phyloP scores from a whole-genome alignment of 2,113 vertebrate genomes.

The Thalassoma bifasciatum region DNA sequence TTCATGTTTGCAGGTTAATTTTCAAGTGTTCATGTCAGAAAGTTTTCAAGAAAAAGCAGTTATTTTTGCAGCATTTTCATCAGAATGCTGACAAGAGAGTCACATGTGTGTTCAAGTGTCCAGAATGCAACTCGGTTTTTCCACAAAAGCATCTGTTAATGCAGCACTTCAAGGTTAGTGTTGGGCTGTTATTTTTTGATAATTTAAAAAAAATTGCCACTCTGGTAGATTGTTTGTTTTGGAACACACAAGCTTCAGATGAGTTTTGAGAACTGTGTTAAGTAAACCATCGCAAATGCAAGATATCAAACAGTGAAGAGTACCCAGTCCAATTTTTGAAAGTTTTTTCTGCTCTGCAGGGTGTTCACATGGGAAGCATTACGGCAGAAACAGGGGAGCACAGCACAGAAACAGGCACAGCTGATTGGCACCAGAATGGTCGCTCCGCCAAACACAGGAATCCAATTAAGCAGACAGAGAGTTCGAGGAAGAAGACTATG shows the following conservation, averaged over 20 bases:
- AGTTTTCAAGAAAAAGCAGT: conserved; percentile 93
- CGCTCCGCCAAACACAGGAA: conserved; percentile 51
- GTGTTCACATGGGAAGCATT: conserved; percentile 85
- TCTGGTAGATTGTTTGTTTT: no score
- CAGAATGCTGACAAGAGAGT: conserved; percentile 88
- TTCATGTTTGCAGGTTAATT: conserved; percentile 86
- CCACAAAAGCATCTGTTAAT: conserved; percentile 92
- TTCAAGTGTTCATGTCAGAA: conserved; percentile 96
- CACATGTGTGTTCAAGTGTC: conserved; percentile 94
- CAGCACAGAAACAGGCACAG: conserved; percentile 73
- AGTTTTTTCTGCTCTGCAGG: conserved; percentile 72
- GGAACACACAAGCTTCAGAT: no score
- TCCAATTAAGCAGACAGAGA: conserved; percentile 52
- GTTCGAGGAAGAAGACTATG: conserved; percentile 67
- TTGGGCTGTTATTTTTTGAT: background rate
- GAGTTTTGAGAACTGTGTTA: no score
- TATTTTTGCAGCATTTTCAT: conserved; percentile 93
- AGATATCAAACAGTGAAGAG: background rate
- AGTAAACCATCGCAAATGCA: background rate
- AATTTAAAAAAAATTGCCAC: background rate
- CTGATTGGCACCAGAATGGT: conserved; percentile 62
- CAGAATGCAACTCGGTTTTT: conserved; percentile 92
- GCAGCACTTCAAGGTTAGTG: conserved; percentile 94
- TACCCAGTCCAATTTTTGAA: background rate
- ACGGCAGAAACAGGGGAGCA: conserved; percentile 81